phyloP scores from a whole-genome alignment of 2,113 vertebrate genomes.

The Mormyrus lacerda region DNA sequence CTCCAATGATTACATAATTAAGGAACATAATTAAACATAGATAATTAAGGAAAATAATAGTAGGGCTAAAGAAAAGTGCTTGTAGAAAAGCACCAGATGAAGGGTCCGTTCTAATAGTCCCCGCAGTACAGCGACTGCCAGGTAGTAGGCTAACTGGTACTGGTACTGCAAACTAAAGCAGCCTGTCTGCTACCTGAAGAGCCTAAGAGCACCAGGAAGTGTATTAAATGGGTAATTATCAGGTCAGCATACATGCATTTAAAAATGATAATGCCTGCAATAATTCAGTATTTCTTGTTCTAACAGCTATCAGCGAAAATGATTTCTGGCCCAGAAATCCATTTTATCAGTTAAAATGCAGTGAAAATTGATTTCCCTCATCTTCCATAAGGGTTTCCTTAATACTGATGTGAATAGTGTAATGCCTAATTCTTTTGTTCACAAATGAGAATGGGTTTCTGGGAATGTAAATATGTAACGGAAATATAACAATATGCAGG shows the following conservation, averaged over 20 bases:
- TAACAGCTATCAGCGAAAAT: background rate
- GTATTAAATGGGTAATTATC: background rate
- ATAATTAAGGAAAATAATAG: background rate
- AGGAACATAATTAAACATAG: conserved; percentile 7
- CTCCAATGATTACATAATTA: background rate
- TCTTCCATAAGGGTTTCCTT: background rate
- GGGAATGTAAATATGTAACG: background rate
- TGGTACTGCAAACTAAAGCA: background rate
- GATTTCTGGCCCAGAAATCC: background rate
- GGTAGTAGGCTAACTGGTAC: background rate
- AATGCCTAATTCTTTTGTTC: background rate
- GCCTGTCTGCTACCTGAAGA: background rate
- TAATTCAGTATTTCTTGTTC: background rate
- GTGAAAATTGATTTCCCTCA: background rate
- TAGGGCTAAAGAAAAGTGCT: background rate
- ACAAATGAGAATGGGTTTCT: background rate
- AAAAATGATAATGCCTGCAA: background rate
- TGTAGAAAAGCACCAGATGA: background rate
- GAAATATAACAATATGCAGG: background rate
- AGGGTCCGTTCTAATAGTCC: background rate
- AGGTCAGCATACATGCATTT: background rate
- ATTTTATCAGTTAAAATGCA: background rate
- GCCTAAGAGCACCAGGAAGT: background rate
- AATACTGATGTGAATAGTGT: background rate
- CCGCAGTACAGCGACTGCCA: background rate